These are phyloP conservation scores for Cyprinodon variegatus DNA, from an alignment of 2,113 vertebrate genomes.

Conservation along the genomic window DNA sequence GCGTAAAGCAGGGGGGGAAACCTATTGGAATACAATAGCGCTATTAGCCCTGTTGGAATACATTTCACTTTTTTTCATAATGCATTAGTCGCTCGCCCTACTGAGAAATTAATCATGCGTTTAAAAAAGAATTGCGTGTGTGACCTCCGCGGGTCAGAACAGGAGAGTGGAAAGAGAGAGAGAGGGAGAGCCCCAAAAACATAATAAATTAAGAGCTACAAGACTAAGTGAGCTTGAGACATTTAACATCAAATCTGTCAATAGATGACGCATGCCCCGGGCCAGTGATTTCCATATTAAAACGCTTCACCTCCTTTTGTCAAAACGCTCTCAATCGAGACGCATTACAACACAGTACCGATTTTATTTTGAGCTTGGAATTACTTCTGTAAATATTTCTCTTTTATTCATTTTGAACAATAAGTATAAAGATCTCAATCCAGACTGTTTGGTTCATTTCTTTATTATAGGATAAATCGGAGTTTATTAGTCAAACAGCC, in stretches of 20 bases:
- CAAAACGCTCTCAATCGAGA: conserved; percentile 30
- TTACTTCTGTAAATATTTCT: not conserved
- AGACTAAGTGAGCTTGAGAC: conserved; percentile 75
- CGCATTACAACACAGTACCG: conserved; percentile 25
- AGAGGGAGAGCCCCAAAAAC: conserved; percentile 36
- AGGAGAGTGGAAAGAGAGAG: conserved; percentile 21
- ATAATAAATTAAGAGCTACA: conserved; percentile 79
- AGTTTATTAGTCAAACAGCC: conserved; percentile 17
- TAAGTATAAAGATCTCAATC: no score
- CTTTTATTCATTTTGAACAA: not conserved
- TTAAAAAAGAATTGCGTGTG: conserved; percentile 78
- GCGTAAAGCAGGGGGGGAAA: conserved; percentile 27
- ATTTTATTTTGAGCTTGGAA: conserved; percentile 8
- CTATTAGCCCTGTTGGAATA: conserved; percentile 67
- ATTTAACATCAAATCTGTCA: conserved; percentile 81
- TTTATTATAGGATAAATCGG: not conserved
- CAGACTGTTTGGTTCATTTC: not conserved
- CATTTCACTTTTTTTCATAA: conserved; percentile 72
- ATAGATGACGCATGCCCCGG: conserved; percentile 76
- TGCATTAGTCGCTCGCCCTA: conserved; percentile 69
- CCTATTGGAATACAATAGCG: conserved; percentile 65
- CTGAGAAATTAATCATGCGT: conserved; percentile 84
- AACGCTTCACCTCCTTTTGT: conserved; percentile 58
- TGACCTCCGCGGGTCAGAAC: conserved; percentile 76
- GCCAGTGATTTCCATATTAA: conserved; percentile 74